Evolutionary conservation across 2,113 vertebrate genomes (phyloP).

Genomic region (Rynchops niger): DNA sequence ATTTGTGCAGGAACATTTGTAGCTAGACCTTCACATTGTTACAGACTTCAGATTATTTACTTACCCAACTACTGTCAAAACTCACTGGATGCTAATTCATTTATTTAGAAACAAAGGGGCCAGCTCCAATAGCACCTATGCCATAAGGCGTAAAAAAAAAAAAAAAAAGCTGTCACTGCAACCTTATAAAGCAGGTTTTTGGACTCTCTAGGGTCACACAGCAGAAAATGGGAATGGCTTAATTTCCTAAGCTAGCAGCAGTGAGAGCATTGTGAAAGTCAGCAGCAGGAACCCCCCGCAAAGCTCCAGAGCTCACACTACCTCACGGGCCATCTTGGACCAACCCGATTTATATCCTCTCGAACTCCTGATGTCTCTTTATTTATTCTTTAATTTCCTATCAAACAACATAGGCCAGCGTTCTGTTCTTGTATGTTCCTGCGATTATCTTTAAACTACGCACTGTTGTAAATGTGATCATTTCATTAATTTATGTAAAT

Average conservation of each 20-base stretch:
- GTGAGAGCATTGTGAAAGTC: neutral
- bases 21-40: neutral
- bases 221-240: neutral
- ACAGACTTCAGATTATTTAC: neutral
- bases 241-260: neutral
- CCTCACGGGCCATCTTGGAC: neutral
- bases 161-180: neutral
- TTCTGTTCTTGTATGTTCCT: neutral
- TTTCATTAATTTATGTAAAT: slow-evolving; percentile 41
- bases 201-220: fast-evolving
- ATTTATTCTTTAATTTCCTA: neutral
- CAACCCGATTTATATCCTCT: neutral
- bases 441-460: neutral
- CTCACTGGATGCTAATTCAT: neutral
- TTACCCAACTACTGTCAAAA: neutral
- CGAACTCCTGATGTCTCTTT: neutral
- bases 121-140: neutral
- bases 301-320: neutral
- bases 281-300: neutral
- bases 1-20: neutral
- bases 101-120: neutral
- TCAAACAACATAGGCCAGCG: neutral
- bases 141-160: neutral
- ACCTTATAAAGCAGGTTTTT: neutral
- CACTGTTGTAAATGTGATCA: neutral